Evolutionary conservation across 2,113 vertebrate species (phyloP), one percentile per base, ranked within the genome.

Genomic region (Neolamprologus variostigma): DNA sequence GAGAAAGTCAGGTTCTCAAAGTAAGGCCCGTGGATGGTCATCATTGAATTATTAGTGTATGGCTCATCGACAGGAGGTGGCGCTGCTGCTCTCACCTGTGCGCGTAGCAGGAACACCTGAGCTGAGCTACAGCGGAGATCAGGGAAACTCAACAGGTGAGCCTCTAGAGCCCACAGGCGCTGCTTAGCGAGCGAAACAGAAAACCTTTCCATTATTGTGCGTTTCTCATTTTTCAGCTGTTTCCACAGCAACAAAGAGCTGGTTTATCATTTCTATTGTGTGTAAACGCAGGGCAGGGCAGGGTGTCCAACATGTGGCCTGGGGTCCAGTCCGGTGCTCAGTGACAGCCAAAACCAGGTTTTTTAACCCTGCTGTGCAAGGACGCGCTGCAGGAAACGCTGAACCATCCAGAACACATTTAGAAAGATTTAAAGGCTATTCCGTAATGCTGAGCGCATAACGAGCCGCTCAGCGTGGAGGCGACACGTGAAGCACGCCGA

Each of bases 401-500:
- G 31, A 66, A 66, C 61, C 33, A 1, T 21, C 33, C 61, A 66
- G 19, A 37, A 66, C 33, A n/a, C 33, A n/a, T 5, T 19, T 21
- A 8, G 33, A 37, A 66, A 66, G 61, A 37, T 21, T 37, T 66
- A 8, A 66, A 66, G 33, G 61, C 0, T n/a, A 63, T 11, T 63
- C 6, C 1, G 0, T 63, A 11, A 33, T 2, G 9, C 28, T 11
- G 6, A 35, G 28, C 4, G 1, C 59, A 63, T 19, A 2, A 63
- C 9, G 2, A 19, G 5, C 57, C 7, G 3, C 57, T 33, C 5
- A 31, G 28, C 59, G 2, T 10, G 28, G 57, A 33, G 28, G 28
- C 9, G 2, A 12, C 61, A 66, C 17, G 1, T 66, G 17, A 5
- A n/a, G 61, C 3, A 13, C 4, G 1, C 19, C 0, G 33, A 37